Percentiles rank a stretch among this genome's conserved stretches.
Conservation (phyloP, 2,797 vertebrate species). For the Trichosurus vulpecula region DNA sequence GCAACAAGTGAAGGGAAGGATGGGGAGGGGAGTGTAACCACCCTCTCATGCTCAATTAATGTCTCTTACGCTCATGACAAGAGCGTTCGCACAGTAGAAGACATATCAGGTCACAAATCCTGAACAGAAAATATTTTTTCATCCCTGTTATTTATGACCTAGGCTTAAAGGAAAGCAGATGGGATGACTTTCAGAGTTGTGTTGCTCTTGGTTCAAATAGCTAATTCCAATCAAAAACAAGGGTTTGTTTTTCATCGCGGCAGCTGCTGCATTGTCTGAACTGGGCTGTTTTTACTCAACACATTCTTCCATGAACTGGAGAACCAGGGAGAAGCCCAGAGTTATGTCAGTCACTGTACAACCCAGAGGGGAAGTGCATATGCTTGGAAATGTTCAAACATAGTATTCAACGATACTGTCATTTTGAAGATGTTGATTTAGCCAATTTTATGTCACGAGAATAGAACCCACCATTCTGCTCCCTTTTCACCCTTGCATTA, state of each 20-base stretch:
- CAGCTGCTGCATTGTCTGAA: slow-evolving; percentile 82
- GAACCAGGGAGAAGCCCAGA: slow-evolving; percentile 66
- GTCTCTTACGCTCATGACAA: slow-evolving; percentile 43
- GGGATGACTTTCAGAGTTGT: slow-evolving; percentile 79
- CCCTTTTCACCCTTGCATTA: background rate
- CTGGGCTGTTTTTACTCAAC: slow-evolving; percentile 73
- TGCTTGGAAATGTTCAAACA: background rate
- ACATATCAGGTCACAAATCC: slow-evolving; percentile 77
- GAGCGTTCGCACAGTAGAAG: slow-evolving; percentile 67
- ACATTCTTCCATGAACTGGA: slow-evolving; percentile 57
- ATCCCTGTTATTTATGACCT: slow-evolving; percentile 82
- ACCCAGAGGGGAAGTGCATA: background rate
- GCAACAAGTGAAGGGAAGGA: slow-evolving; percentile 59
- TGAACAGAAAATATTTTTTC: slow-evolving; percentile 80
- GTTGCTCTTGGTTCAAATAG: slow-evolving; percentile 74
- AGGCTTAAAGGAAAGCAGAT: slow-evolving; percentile 82
- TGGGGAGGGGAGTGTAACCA: slow-evolving; percentile 6
- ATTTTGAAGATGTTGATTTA: background rate
- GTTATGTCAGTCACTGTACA: slow-evolving; percentile 41
- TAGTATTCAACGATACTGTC: background rate
- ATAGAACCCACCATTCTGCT: background rate
- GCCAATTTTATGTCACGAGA: background rate
- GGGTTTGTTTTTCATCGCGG: slow-evolving; percentile 80
- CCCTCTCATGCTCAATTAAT: slow-evolving; percentile 62
- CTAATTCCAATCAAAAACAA: slow-evolving; percentile 81